Percentiles rank a stretch among this genome's conserved stretches.
Conservation (phyloP, 2,888 invertebrate species). For the Drosophila rellima region DNA sequence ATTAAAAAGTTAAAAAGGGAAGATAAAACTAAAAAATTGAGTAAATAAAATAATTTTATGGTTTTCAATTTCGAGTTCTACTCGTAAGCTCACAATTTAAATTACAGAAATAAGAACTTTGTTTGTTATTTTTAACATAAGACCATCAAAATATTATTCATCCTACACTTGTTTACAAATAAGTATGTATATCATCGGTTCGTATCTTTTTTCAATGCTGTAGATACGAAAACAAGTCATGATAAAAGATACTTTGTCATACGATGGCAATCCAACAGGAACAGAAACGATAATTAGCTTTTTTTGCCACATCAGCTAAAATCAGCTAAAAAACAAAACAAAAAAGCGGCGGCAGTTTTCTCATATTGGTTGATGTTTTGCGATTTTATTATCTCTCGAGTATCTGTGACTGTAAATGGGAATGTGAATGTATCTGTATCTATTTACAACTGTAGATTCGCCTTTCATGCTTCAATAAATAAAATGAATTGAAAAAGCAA, state of each 20-base stretch:
- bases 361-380: conserved; percentile 44
- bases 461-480: conserved; percentile 81
- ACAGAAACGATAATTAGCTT: conserved; percentile 53
- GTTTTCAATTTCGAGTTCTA: too few relatives aligned
- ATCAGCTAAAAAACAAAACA: conserved; percentile 38
- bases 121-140: neutral
- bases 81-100: neutral
- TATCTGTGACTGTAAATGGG: conserved; percentile 29
- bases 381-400: conserved; percentile 35
- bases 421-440: conserved; percentile 42
- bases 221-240: conserved; percentile 1
- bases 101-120: neutral
- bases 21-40: too few relatives aligned
- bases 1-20: neutral
- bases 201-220: neutral
- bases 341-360: conserved; percentile 48
- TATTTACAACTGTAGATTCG: conserved; percentile 56
- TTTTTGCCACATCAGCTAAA: conserved; percentile 19
- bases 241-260: conserved; percentile 43
- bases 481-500: conserved; percentile 79
- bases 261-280: conserved; percentile 43
- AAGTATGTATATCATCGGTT: neutral
- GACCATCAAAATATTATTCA: neutral
- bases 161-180: conserved; percentile 1
- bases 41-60: too few relatives aligned